A percentile compares a stretch with the other conserved stretches of the same genome.
Evolutionary conservation across 2,113 vertebrate species (phyloP).

Genomic region (Vimba vimba): DNA sequence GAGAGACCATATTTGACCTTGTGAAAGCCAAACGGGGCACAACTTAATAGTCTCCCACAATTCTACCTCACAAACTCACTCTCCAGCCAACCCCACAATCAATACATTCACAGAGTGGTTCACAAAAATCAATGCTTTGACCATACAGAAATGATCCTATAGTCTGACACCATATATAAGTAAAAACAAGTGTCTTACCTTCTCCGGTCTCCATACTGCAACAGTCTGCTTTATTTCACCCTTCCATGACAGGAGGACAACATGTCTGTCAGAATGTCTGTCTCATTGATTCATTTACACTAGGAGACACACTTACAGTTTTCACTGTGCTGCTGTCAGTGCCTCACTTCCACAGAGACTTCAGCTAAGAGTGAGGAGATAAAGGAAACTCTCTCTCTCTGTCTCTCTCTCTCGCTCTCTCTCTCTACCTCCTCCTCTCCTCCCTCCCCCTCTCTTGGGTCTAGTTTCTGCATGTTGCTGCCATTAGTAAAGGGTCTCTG

Average conservation of each 20-base stretch:
- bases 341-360: constrained; percentile 37
- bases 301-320: constrained; percentile 40
- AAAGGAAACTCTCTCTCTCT: constrained; percentile 43
- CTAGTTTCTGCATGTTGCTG: constrained; percentile 57
- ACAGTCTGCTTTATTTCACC: constrained; percentile 38
- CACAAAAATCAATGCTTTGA: constrained; percentile 1
- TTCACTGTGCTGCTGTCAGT: constrained; percentile 40
- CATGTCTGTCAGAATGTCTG: constrained; percentile 26
- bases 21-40: neutral
- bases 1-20: constrained; percentile 9
- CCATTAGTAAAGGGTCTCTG: constrained; percentile 67
- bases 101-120: constrained; percentile 17
- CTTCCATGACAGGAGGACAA: constrained; percentile 42
- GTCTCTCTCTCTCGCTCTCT: constrained; percentile 45
- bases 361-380: constrained; percentile 50
- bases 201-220: constrained; percentile 55
- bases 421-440: constrained; percentile 43
- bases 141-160: neutral
- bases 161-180: constrained; percentile 5
- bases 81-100: neutral
- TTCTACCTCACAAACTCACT: constrained; percentile 32
- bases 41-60: constrained; percentile 46
- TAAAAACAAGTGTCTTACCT: constrained; percentile 53
- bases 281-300: constrained; percentile 33
- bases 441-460: constrained; percentile 57